Percentiles rank a stretch among this genome's conserved stretches.
These are phyloP conservation scores for Leptura quadrifasciata DNA, from an alignment of 2,888 invertebrate genomes.

Conservation along the genomic window DNA sequence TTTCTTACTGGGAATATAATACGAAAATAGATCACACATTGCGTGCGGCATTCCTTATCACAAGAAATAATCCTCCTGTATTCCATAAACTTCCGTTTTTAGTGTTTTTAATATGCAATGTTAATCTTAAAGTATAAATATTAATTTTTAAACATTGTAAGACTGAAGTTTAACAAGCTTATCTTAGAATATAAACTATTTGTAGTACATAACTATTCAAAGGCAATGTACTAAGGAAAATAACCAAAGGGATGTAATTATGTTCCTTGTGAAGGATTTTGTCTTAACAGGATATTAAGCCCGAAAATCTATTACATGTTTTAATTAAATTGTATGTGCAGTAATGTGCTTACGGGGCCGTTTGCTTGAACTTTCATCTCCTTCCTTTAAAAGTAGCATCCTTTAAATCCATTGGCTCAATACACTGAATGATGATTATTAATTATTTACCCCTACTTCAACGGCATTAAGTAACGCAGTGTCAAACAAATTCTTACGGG, in stretches of 20 bases:
- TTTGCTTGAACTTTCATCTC: background rate
- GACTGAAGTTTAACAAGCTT: background rate
- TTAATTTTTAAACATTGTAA: background rate
- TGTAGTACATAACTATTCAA: background rate
- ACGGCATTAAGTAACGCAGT: background rate
- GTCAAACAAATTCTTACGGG: too few relatives aligned
- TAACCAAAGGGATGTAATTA: conserved; percentile 15
- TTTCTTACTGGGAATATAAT: too few relatives aligned
- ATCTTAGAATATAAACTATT: background rate
- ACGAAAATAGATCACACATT: too few relatives aligned
- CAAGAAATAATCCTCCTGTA: too few relatives aligned
- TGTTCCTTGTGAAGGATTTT: conserved; percentile 3
- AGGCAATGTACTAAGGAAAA: background rate
- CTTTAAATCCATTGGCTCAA: background rate
- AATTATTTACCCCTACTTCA: background rate
- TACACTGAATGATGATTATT: background rate
- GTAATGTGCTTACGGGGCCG: background rate
- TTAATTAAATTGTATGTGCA: conserved; percentile 1
- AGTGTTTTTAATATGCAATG: too few relatives aligned
- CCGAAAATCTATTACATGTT: conserved; percentile 3
- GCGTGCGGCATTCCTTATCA: too few relatives aligned
- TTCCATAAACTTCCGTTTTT: too few relatives aligned
- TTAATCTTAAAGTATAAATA: background rate
- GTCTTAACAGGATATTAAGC: conserved; percentile 5
- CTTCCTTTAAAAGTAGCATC: background rate